phyloP scores from a whole-genome alignment of 2,888 invertebrate genomes.

The Drosophila kambysellisi region DNA sequence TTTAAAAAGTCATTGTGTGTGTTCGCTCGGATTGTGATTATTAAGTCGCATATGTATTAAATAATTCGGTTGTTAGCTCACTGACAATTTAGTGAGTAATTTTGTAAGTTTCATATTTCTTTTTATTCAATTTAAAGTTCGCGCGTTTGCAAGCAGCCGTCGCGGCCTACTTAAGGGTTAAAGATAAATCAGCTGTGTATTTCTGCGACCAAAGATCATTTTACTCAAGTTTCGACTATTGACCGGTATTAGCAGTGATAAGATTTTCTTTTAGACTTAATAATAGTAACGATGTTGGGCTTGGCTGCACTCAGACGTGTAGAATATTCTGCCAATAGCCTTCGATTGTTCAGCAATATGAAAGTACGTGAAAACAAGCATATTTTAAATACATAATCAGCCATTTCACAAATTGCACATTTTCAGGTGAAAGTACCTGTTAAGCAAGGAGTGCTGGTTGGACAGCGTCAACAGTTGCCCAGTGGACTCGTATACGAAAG shows the following conservation, averaged over 20 bases:
- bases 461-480: constrained; percentile 83
- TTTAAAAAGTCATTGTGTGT: not conserved
- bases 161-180: constrained; percentile 36
- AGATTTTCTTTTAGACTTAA: constrained; percentile 12
- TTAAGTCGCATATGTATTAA: not conserved
- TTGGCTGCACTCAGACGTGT: too few relatives aligned
- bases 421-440: constrained; percentile 79
- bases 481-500: constrained; percentile 85
- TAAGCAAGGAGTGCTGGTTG: constrained; percentile 86
- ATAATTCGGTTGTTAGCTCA: too few relatives aligned
- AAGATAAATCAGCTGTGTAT: constrained; percentile 44
- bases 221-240: not conserved
- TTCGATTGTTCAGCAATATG: constrained; percentile 56
- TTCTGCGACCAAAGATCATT: constrained; percentile 31
- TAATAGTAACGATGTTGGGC: constrained; percentile 25
- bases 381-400: too few relatives aligned
- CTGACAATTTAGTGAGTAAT: not conserved
- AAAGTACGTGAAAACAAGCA: constrained; percentile 31
- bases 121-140: not conserved
- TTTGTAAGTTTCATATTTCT: not conserved
- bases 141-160: not conserved
- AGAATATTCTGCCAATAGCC: not conserved
- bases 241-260: constrained; percentile 12
- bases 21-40: not conserved
- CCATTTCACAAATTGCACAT: not conserved